Evolutionary conservation across 2,113 vertebrate species (phyloP).

Genomic region (Calypte anna): DNA sequence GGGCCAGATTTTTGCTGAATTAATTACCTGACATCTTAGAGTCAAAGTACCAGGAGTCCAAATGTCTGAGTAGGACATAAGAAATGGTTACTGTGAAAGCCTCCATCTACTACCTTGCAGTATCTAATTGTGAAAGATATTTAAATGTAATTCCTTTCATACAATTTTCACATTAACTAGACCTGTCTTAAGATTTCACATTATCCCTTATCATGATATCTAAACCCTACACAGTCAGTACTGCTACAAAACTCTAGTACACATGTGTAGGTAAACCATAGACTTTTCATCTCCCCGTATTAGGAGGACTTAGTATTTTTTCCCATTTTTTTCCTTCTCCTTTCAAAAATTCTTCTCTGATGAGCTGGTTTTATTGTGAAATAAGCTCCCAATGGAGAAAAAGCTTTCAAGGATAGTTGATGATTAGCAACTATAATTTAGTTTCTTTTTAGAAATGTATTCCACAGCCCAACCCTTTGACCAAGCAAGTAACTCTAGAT

Average conservation of each 20-base stretch:
- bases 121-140: not conserved
- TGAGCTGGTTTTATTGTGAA: not conserved
- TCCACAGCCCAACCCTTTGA: not conserved
- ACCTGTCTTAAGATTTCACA: not conserved
- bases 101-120: not conserved
- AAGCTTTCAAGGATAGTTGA: not conserved
- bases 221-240: not conserved
- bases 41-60: not conserved
- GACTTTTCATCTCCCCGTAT: not conserved
- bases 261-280: not conserved
- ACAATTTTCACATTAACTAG: not conserved
- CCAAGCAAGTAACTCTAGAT: not conserved
- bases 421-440: not conserved
- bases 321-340: not conserved
- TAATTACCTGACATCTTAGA: not conserved
- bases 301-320: not conserved
- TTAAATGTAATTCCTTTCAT: not conserved
- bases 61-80: not conserved
- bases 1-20: constrained; percentile 4
- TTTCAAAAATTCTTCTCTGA: not conserved
- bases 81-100: not conserved
- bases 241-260: not conserved
- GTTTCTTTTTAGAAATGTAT: not conserved
- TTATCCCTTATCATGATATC: not conserved
- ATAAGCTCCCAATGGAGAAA: not conserved